Evolutionary conservation across 2,113 vertebrate genomes (phyloP), one percentile per base, ranked within the genome.

Genomic region (Elaphurus davidianus): DNA sequence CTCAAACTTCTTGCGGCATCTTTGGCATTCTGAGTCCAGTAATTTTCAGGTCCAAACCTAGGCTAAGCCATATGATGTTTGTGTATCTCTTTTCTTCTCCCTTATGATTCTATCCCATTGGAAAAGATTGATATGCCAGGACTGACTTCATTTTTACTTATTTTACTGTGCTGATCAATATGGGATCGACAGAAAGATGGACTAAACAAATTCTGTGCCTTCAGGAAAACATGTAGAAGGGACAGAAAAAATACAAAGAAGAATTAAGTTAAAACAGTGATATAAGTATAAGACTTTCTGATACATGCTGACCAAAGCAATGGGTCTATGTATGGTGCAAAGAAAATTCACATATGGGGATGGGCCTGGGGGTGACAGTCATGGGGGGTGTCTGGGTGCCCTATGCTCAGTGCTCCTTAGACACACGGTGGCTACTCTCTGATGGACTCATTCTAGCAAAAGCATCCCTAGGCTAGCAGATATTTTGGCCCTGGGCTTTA

Each of bases 151-250:
- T 40, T 57, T 62, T 81, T 67, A 64, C 13, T 28, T n/a, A 27
- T 59, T 86, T 93, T 43, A 82, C 45, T 79, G 57, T 91, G 27
- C 47, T 93, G 14, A 93, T 45, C n/a, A 79, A 33, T 57, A 33
- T 13, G n/a, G 30, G 45, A 13, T 47, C 2, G 4, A n/a, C 23
- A 45, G 21, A 57, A 92, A 67, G 76, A 78, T 25, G 54, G 27
- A 71, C 4, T 76, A 91, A 82, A 87, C 45, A 43, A 76, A 47
- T 86, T 62, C 3, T 79, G 45, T 87, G 7, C 7, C 50, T 30
- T 95, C 30, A 76, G 45, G 62, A 67, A 91, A 40, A 17, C 12
- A 60, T 33, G 3, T 50, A 47, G 43, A 19, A 90, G 57, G 50
- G 14, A 13, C 10, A 64, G 10, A 92, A 84, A 82, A 85, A 62